Evolutionary conservation across 2,888 invertebrate genomes (phyloP).

Genomic region (Rhyacophila evoluta): DNA sequence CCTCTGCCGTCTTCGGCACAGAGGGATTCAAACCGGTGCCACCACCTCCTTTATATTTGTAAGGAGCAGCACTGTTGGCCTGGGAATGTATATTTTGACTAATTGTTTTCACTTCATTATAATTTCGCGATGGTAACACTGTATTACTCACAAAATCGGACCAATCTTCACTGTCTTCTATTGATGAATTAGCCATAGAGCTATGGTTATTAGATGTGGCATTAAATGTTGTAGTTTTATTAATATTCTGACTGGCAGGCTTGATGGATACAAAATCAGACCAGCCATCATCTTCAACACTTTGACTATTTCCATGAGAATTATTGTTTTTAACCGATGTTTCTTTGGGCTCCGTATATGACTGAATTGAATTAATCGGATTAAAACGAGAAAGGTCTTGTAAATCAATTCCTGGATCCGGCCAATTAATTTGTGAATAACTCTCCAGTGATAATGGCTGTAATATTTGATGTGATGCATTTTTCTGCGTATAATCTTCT

Average conservation of each 20-base stretch:
- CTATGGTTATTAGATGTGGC: constrained; percentile 54
- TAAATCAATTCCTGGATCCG: constrained; percentile 71
- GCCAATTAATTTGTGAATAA: constrained; percentile 74
- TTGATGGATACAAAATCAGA: constrained; percentile 72
- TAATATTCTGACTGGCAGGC: constrained; percentile 58
- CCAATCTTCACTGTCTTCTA: constrained; percentile 67
- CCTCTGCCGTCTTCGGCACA: neutral
- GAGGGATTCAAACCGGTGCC: constrained; percentile 13
- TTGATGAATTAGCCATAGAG: constrained; percentile 42
- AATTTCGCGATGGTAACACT: constrained; percentile 54
- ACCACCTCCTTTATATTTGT: constrained; percentile 30
- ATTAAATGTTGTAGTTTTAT: constrained; percentile 23
- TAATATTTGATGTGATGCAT: constrained; percentile 61
- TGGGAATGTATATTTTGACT: constrained; percentile 54
- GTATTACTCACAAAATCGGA: constrained; percentile 68
- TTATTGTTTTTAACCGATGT: constrained; percentile 33
- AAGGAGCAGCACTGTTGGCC: constrained; percentile 32
- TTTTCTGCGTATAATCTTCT: constrained; percentile 37
- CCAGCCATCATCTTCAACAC: constrained; percentile 72
- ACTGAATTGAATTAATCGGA: constrained; percentile 66
- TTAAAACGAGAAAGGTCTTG: constrained; percentile 68
- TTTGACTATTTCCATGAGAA: constrained; percentile 61
- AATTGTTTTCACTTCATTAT: constrained; percentile 52
- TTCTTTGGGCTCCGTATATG: constrained; percentile 59
- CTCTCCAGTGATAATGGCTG: constrained; percentile 68